Percentiles rank a stretch among this genome's conserved stretches.
phyloP scores from a whole-genome alignment of 2,113 vertebrate genomes.

The Rhipidura dahli region DNA sequence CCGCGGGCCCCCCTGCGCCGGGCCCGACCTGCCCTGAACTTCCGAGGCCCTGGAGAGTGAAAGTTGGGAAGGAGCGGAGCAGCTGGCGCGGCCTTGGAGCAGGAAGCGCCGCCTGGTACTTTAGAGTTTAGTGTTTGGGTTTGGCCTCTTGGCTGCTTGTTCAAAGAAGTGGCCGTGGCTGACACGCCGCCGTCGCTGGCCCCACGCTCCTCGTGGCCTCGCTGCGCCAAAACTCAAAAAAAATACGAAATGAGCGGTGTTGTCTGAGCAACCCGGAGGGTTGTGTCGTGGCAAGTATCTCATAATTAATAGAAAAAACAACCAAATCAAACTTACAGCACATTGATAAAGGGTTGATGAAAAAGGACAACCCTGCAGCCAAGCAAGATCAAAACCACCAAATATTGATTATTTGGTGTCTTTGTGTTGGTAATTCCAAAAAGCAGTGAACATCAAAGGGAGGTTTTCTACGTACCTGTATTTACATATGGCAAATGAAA shows the following conservation, averaged over 20 bases:
- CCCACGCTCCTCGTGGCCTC: not conserved
- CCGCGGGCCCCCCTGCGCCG: not conserved
- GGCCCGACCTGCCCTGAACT: not conserved
- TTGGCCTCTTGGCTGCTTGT: not conserved
- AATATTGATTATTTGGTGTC: not conserved
- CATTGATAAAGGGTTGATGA: not conserved
- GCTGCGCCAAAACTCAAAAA: rapidly evolving
- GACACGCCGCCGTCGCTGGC: not conserved
- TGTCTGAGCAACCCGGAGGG: rapidly evolving
- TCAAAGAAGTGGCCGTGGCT: not conserved
- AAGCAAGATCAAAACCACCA: not conserved
- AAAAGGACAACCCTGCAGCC: rapidly evolving
- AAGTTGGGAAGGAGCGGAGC: not conserved
- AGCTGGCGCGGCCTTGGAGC: not conserved
- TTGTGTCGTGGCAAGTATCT: rapidly evolving
- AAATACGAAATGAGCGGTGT: rapidly evolving
- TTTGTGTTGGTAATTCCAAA: not conserved
- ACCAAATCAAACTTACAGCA: rapidly evolving
- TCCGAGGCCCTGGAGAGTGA: not conserved
- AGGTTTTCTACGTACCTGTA: rapidly evolving
- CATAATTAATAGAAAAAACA: too few species aligned
- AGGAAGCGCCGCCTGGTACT: not conserved
- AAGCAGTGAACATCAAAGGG: not conserved
- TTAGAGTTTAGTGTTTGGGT: not conserved
- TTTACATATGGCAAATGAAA: rapidly evolving